Evolutionary conservation across 1,140 invertebrate genomes (phyloP), one percentile per base, ranked within the genome.

Genomic region (Psix sp.): DNA sequence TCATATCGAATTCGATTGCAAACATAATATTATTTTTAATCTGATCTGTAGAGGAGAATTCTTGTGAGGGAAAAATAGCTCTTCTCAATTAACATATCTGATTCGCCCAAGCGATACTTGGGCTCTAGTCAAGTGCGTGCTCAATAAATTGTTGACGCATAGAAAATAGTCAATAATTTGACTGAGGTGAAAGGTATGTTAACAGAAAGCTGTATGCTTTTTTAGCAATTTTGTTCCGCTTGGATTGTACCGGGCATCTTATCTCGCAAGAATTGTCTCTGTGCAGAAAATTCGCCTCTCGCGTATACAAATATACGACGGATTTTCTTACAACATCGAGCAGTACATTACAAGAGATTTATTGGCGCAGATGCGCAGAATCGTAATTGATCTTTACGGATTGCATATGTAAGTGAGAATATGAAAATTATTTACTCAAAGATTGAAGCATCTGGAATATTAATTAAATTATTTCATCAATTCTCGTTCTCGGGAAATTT

Each of bases 301-400:
- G 42, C 67, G 38, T 56, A 29, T n/a, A n/a, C 46, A 52, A 70
- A 51, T 40, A 33, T 62, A 35, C 51, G 63, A 66, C 59, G 54
- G 29, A 57, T n/a, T n/a, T 46, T 70, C 59, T 73, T 76, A 39
- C 68, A 46, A 73, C 68, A 70, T 62, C 51, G 36, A 45, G 39
- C 26, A 39, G 29, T 36, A 18, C 38, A 40, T 63, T 62, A 63
- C 52, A 46, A 31, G 21, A 63, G 52, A 63, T 72, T 63, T 72
- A 72, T 72, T 54, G 45, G 45, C 67, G 29, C 21, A 52, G 54
- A 46, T 52, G 42, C 48, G 20, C 46, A 42, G 48, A 9, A 42
- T 31, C 39, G 49, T 46, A 63, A 51, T 63, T 52, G 48, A 26
- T 63, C 33, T 40, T 60, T 46, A 15, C 42, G 16, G 46, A 13